phyloP scores from a whole-genome alignment of 2,888 invertebrate genomes.

The Acronicta alni region DNA sequence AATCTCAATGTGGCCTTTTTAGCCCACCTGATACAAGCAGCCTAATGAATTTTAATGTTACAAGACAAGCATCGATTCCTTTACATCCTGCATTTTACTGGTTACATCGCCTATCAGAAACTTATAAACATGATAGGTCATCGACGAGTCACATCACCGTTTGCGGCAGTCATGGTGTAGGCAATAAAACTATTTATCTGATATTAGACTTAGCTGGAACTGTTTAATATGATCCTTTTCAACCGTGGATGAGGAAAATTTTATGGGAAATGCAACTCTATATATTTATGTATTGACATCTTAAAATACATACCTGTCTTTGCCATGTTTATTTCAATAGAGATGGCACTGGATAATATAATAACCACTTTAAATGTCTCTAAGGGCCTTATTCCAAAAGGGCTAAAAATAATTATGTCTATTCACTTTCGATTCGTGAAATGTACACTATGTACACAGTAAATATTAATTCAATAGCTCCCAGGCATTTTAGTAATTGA shows the following conservation, averaged over 20 bases:
- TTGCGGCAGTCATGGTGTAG: neutral
- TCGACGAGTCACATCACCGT: conserved; percentile 36
- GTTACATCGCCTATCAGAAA: conserved; percentile 28
- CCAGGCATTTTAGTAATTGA: conserved; percentile 43
- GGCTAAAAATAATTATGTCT: too few species aligned
- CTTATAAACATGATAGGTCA: conserved; percentile 35
- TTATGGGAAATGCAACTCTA: too few species aligned
- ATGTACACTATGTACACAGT: conserved; percentile 17
- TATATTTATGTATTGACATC: too few species aligned
- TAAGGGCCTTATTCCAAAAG: too few species aligned
- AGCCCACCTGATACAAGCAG: neutral
- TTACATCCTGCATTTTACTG: conserved; percentile 20
- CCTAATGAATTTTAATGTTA: conserved; percentile 18
- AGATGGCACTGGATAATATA: too few species aligned
- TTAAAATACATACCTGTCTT: too few species aligned
- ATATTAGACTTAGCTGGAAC: conserved; percentile 1
- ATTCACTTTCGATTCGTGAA: neutral
- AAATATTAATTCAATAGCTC: conserved; percentile 29
- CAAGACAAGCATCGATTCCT: conserved; percentile 14
- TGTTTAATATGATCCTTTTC: neutral
- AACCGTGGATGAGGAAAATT: neutral
- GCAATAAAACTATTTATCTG: conserved; percentile 24
- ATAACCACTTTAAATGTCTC: too few species aligned
- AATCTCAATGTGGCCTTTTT: too few species aligned
- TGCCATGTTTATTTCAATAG: too few species aligned